Base-by-base conservation (phyloP, 2,888 invertebrate genomes). In the Ptychoptera contaminata region DNA sequence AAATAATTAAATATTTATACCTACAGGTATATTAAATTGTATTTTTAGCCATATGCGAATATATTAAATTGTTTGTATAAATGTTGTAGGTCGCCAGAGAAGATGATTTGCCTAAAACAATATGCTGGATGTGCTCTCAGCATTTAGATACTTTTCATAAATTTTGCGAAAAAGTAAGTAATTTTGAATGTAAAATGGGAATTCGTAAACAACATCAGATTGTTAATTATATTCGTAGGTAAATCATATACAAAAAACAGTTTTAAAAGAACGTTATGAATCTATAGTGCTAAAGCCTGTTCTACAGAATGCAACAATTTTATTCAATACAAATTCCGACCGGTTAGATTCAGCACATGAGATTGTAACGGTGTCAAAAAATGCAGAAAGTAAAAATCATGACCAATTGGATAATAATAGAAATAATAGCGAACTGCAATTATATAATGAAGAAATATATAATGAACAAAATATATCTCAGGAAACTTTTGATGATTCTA, bases 1-100 rank as follows among this genome's bases (percentile, higher is more conserved):
- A 48, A 46, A 48, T 48, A 11, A 42, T 32, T 7, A 43, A 44
- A 42, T 46, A 46, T 44, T 44, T 48, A 11, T 48, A 48, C 31
- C 42, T 48, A 36, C 10, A 44, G 36, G 48, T 47, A 31, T 29
- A 8, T n/a, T 1, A 23, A 12, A 39, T n/a, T 12, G 31, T 32
- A 30, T 14, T 1, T 8, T 12, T 12, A 35, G 8, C 5, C n/a
- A 8, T 35, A 11, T 35, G 4, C 8, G 2, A 12, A 8, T 5
- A 6, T 2, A 12, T 40, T 11, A 8, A 14, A 12, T 29, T 10
- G 10, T 14, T 16, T 32, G 31, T 15, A 14, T 8, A 39, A n/a
- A 30, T 16, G n/a, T 16, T 41, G 12, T 10, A 47, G 47, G 40
- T 45, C 2, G 1, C 37, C 6, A 15, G 37, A 29, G 14, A 37